Conservation (phyloP, 2,113 vertebrate genomes). For the Cervus canadensis region DNA sequence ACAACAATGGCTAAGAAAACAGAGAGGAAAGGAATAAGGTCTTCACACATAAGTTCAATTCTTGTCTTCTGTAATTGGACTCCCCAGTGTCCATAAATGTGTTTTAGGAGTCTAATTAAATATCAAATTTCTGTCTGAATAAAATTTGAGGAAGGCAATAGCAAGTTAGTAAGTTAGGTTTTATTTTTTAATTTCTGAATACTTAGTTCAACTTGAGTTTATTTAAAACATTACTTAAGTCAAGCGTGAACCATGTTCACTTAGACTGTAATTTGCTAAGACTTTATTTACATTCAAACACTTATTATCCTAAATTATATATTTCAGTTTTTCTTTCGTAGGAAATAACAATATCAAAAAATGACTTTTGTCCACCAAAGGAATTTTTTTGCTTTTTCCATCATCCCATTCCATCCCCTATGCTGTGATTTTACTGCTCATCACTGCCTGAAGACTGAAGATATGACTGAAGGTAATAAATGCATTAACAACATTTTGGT, state of each 20-base stretch:
- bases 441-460: neutral
- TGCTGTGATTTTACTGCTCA: neutral
- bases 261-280: neutral
- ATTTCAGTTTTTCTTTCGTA: slow-evolving; percentile 9
- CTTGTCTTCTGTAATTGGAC: neutral
- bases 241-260: neutral
- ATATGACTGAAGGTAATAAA: neutral
- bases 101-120: neutral
- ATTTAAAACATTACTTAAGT: neutral
- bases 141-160: neutral
- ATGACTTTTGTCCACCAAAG: neutral
- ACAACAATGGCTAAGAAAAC: neutral
- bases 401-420: neutral
- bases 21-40: neutral
- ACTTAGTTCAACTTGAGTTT: neutral
- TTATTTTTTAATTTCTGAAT: slow-evolving; percentile 41
- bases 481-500: neutral
- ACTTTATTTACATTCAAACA: neutral
- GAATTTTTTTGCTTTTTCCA: neutral
- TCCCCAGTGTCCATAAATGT: neutral
- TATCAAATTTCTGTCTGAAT: neutral
- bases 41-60: neutral
- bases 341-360: neutral
- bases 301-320: slow-evolving; percentile 6
- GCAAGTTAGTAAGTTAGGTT: neutral